Evolutionary conservation across 2,113 vertebrate genomes (phyloP).

Genomic region (Rhizomys pruinosus): DNA sequence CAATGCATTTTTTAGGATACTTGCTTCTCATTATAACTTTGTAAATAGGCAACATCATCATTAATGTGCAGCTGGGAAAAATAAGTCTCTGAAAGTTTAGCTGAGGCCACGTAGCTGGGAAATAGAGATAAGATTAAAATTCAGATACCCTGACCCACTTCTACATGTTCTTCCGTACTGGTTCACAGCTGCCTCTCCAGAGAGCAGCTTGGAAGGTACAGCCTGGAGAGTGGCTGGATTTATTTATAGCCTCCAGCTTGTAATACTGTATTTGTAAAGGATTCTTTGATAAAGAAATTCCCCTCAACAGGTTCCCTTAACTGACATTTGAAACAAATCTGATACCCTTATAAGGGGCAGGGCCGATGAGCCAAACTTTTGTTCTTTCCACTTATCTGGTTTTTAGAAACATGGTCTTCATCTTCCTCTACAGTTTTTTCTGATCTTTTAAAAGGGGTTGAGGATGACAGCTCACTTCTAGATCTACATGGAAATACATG

Average conservation of each 20-base stretch:
- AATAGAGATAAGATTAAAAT: slow-evolving; percentile 24
- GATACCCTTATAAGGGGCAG: background rate
- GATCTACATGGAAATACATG: slow-evolving; percentile 34
- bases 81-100: slow-evolving; percentile 26
- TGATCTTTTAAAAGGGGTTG: slow-evolving; percentile 39
- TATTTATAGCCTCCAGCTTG: slow-evolving; percentile 19
- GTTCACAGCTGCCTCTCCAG: slow-evolving; percentile 15
- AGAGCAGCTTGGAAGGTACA: background rate
- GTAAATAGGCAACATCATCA: slow-evolving; percentile 20
- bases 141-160: background rate
- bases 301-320: background rate
- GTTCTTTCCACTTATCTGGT: slow-evolving; percentile 23
- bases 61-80: slow-evolving; percentile 26
- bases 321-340: background rate
- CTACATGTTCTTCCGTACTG: background rate
- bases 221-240: background rate
- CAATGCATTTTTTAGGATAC: background rate
- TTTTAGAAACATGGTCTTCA: slow-evolving; percentile 64
- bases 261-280: background rate
- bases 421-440: slow-evolving; percentile 58
- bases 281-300: slow-evolving; percentile 17
- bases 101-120: background rate
- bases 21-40: slow-evolving; percentile 28
- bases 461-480: slow-evolving; percentile 51
- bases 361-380: slow-evolving; percentile 29